Evolutionary conservation across 2,888 invertebrate genomes (phyloP), one percentile per base, ranked within the genome.

Genomic region (Drosophila mayaguana): DNA sequence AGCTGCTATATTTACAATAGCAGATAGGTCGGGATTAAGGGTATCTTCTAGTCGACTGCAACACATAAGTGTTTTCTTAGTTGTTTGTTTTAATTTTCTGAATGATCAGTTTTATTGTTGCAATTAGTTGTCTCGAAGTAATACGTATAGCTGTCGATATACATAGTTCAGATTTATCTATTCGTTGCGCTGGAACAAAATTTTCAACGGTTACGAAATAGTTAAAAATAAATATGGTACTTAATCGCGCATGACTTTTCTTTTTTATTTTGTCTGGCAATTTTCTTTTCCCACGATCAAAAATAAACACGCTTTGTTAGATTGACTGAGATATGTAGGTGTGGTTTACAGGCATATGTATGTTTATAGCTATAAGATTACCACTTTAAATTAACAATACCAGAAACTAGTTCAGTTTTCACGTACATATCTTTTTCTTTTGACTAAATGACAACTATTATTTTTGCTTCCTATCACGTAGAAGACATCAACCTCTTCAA

Each of bases 171-270:
- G 55, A 63, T 54, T 68, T 51, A 59, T 40, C 43, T 72, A 55
- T 76, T 61, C 42, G 63, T 72, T 81, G 72, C 55, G 73, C 81
- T 88, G 81, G 86, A 88, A 75, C 65, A 74, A 60, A 83, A 66
- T 78, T 79, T 60, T 62, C 66, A 76, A 76, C 80, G 87, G 75
- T 88, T 88, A 89, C 89, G 90, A 88, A 90, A 88, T 88, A 83
- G 71, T 88, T 88, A 90, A 81, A 88, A 88, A 88, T 88, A 88
- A 90, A 86, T 83, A 80, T 81, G 66, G 88, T 87, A 68, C 81
- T 84, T 65, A 56, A 66, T 70, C 77, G 66, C 68, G 86, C 74
- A 74, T 80, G 72, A 82, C 77, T 77, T 88, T 82, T 51, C 56
- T 57, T 60, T n/a, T 56, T 45, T 45, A 22, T 45, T 43, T 60